phyloP scores from a whole-genome alignment of 2,113 vertebrate species.

The Actinemys pallida region DNA sequence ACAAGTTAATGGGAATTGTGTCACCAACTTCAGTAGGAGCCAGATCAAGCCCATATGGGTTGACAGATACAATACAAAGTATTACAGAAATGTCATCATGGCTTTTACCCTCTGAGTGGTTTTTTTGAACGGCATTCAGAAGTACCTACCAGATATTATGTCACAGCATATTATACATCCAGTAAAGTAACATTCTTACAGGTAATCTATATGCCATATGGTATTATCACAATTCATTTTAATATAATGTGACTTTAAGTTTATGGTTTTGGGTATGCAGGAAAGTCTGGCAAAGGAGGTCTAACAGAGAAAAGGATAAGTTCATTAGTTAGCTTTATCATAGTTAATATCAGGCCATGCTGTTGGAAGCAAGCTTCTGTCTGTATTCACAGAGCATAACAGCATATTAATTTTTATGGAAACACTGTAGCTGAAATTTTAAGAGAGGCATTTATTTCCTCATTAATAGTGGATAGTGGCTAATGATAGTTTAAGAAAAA shows the following conservation, averaged over 20 bases:
- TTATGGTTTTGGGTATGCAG: slow-evolving; percentile 61
- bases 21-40: not conserved
- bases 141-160: not conserved
- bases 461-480: slow-evolving; percentile 75
- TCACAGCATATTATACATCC: not conserved
- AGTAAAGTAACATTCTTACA: not conserved
- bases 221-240: slow-evolving; percentile 71
- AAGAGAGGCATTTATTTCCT: slow-evolving; percentile 70
- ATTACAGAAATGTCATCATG: fast-evolving
- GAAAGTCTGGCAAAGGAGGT: slow-evolving; percentile 59
- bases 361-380: slow-evolving; percentile 61
- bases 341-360: slow-evolving; percentile 61
- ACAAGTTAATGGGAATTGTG: not conserved
- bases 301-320: slow-evolving; percentile 25
- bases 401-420: slow-evolving; percentile 81
- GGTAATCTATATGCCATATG: slow-evolving; percentile 29
- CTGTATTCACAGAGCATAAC: slow-evolving; percentile 76
- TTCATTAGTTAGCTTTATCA: slow-evolving; percentile 66
- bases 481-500: slow-evolving; percentile 78
- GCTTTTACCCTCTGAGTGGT: not conserved
- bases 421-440: slow-evolving; percentile 76
- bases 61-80: not conserved
- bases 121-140: not conserved
- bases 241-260: slow-evolving; percentile 64
- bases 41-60: not conserved